Conservation (phyloP, 2,113 vertebrate genomes). For the Pithys albifrons region DNA sequence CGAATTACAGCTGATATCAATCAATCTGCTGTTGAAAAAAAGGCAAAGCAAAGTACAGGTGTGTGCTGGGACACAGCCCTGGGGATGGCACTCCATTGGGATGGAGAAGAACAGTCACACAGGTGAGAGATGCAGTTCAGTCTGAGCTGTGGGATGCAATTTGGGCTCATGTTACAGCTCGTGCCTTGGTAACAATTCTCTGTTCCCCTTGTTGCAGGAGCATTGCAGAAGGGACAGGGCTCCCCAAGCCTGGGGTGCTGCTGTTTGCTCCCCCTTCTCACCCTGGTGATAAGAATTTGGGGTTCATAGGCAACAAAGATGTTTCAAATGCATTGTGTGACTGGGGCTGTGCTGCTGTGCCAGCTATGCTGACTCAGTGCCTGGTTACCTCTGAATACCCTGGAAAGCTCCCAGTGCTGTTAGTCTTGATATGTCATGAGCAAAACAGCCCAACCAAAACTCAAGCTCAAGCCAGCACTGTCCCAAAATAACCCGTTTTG, state of each 20-base stretch:
- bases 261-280: background rate
- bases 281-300: background rate
- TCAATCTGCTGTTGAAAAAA: background rate
- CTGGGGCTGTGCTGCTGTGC: background rate
- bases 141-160: background rate
- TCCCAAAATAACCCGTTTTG: background rate
- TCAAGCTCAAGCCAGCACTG: background rate
- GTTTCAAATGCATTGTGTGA: background rate
- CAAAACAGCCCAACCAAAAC: background rate
- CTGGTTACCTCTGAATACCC: background rate
- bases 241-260: background rate
- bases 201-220: background rate
- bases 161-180: background rate
- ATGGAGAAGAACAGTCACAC: background rate
- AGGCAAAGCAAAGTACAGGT: background rate
- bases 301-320: rapidly evolving
- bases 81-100: rapidly evolving
- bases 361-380: background rate
- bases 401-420: background rate
- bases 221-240: background rate
- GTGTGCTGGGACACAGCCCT: background rate
- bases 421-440: rapidly evolving
- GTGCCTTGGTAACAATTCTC: background rate
- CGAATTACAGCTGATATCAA: background rate
- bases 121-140: background rate